Evolutionary conservation across 2,113 vertebrate species (phyloP).

Genomic region (Aythya baeri): DNA sequence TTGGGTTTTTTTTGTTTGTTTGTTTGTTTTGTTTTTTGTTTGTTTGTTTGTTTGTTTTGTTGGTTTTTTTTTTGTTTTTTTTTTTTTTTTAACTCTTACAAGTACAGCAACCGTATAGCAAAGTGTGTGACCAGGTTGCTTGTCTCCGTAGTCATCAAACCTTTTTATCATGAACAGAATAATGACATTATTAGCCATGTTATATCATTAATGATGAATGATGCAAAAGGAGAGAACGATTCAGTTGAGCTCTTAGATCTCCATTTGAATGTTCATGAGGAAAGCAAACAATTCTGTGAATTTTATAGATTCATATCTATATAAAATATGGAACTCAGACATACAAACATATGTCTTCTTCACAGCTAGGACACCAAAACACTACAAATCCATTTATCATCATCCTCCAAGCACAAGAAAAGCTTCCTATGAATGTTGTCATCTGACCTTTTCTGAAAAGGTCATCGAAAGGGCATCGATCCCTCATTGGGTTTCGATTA

Average conservation of each 20-base stretch:
- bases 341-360: not conserved
- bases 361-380: not conserved
- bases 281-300: not conserved
- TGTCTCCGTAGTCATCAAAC: not conserved
- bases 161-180: not conserved
- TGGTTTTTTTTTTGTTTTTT: not conserved
- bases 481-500: conserved; percentile 58
- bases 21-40: no score
- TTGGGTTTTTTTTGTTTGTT: not conserved
- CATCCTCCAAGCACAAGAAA: not conserved
- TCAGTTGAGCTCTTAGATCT: not conserved
- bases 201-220: not conserved
- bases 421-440: conserved; percentile 20
- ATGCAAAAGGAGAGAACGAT: not conserved
- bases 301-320: not conserved
- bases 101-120: not conserved
- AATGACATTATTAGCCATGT: not conserved
- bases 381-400: conserved; percentile 28
- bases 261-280: not conserved
- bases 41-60: not conserved
- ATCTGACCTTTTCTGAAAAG: conserved; percentile 56
- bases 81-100: not conserved
- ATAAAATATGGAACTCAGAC: not conserved
- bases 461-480: conserved; percentile 54
- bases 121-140: not conserved